Percentiles rank a stretch among this genome's conserved stretches.
Evolutionary conservation across 2,113 vertebrate species (phyloP).

Genomic region (Cromileptes altivelis): DNA sequence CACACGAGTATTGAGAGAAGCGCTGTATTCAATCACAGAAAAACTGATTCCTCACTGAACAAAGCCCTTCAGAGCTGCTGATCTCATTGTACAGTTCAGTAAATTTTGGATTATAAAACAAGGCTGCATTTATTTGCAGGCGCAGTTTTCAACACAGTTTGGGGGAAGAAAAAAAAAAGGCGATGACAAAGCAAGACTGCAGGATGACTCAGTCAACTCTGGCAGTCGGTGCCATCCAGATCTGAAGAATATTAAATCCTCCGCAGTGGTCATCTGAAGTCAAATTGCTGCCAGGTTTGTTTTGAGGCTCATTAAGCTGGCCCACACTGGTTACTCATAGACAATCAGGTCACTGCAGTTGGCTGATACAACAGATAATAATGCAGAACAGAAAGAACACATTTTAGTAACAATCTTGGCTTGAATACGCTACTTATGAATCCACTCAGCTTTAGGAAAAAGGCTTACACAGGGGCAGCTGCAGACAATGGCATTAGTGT

Average conservation of each 20-base stretch:
- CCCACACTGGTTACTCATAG: slow-evolving; percentile 45
- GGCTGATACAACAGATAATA: slow-evolving; percentile 58
- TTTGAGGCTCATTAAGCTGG: slow-evolving; percentile 56
- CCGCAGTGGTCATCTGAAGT: slow-evolving; percentile 59
- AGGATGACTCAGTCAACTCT: slow-evolving; percentile 58
- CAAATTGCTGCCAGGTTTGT: slow-evolving; percentile 66
- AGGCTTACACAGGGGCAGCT: slow-evolving; percentile 59
- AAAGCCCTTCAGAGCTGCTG: slow-evolving; percentile 55
- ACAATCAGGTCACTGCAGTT: slow-evolving; percentile 60
- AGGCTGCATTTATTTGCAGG: slow-evolving; percentile 47
- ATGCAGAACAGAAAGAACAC: slow-evolving; percentile 46
- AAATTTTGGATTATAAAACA: slow-evolving; percentile 63
- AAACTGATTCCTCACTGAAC: slow-evolving; percentile 48
- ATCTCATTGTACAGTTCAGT: slow-evolving; percentile 53
- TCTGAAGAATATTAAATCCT: slow-evolving; percentile 65
- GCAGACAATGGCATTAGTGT: slow-evolving; percentile 77
- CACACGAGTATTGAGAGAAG: slow-evolving; percentile 44
- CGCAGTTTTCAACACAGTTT: slow-evolving; percentile 31
- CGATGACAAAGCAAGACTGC: slow-evolving; percentile 59
- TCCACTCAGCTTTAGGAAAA: slow-evolving; percentile 65
- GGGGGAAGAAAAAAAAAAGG: slow-evolving; percentile 23
- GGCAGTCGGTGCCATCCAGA: slow-evolving; percentile 52
- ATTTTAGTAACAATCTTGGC: slow-evolving; percentile 59
- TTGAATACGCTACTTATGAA: slow-evolving; percentile 58
- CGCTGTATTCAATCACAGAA: slow-evolving; percentile 49